Percentiles rank a stretch among this genome's conserved stretches.
These are phyloP conservation scores for Tetragonisca angustula DNA, from an alignment of 2,888 invertebrate species.

Conservation along the genomic window DNA sequence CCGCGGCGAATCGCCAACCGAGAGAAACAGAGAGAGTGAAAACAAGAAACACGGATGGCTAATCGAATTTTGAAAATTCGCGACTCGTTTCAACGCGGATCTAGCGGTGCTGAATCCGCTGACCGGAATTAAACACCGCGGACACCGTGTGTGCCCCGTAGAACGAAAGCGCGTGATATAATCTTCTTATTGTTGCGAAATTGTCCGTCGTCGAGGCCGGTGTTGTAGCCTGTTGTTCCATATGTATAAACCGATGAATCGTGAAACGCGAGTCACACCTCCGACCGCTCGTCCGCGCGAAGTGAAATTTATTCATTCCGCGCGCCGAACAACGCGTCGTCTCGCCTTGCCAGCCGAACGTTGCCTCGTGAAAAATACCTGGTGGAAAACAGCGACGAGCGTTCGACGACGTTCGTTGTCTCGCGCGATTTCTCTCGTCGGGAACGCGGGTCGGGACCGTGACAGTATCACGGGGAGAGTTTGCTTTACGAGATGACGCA, in stretches of 20 bases:
- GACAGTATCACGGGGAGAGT: background rate
- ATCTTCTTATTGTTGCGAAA: conserved; percentile 59
- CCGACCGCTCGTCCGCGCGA: background rate
- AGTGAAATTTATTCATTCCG: conserved; percentile 32
- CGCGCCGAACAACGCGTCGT: no score
- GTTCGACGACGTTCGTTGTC: background rate
- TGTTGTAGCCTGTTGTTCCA: background rate
- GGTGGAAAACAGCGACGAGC: background rate
- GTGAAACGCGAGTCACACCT: conserved; percentile 35
- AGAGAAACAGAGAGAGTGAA: no score
- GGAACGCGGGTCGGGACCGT: background rate
- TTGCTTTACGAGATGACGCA: conserved; percentile 16
- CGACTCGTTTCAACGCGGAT: conserved; percentile 15
- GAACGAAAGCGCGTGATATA: conserved; percentile 47
- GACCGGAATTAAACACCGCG: conserved; percentile 53
- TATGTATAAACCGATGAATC: conserved; percentile 29
- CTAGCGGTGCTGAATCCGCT: conserved; percentile 7
- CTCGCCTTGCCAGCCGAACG: background rate
- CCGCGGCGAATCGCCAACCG: background rate
- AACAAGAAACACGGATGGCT: conserved; percentile 1
- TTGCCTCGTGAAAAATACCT: background rate
- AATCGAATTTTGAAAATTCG: conserved; percentile 50
- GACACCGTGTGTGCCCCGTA: background rate
- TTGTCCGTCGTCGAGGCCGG: conserved; percentile 11
- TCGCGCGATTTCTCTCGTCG: background rate